Evolutionary conservation across 2,113 vertebrate genomes (phyloP), one percentile per base, ranked within the genome.

Genomic region (Muntiacus muntjak): DNA sequence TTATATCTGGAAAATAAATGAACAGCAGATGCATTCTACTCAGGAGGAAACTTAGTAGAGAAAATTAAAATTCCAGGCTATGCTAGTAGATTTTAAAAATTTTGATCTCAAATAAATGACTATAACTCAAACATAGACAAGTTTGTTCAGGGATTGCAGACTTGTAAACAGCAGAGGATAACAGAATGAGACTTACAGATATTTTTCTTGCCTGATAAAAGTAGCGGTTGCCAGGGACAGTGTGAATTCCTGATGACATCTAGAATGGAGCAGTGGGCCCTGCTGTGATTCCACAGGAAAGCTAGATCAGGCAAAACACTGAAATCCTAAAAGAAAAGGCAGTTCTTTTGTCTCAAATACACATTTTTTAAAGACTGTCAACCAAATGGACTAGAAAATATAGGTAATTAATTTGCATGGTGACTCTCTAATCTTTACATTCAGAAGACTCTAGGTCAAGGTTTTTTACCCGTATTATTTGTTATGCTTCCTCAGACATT

Each of bases 341-440:
- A 43, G 25, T 55, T 85, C 30, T 33, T 93, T 78, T 64, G 19
- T 85, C 17, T 60, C 58, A 54, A 78, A 10, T 76, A 28, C 28
- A 93, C 30, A n/a, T 89, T 93, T 71, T 62, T 76, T 86, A 67
- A 43, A 96, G 26, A 86, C 57, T 21, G 14, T 6, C 26, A 86
- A 57, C 50, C 50, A 86, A 67, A 52, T 57, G 11, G 57, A 17
- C 19, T 87, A 87, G 57, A 30, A 85, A 55, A 79, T 78, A 91
- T 17, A 78, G n/a, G 6, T 81, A 50, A 36, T 67, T 57, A 78
- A 90, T 15, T 88, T 11, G 52, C 36, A 83, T 4, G 28, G 4
- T 21, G 10, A n/a, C 36, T 78, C 11, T 55, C 17, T 87, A 81
- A 62, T 47, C 7, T 87, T 81, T 45, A 79, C 17, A 76, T 76